phyloP scores from a whole-genome alignment of 2,113 vertebrate species.

The Pomatorhinus ruficollis region DNA sequence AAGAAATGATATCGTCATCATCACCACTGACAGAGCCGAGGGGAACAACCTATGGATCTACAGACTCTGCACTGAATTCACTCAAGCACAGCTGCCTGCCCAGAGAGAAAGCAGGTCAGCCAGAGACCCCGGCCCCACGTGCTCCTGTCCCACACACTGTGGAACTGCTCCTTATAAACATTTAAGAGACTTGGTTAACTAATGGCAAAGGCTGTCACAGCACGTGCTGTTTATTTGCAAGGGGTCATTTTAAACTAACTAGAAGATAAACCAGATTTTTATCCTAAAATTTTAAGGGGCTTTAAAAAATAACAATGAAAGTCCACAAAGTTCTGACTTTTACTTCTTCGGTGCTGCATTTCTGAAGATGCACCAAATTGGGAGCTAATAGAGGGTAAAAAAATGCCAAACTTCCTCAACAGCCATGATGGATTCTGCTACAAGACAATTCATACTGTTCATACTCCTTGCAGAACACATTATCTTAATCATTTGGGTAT shows the following conservation, averaged over 20 bases:
- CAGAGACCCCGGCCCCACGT: fast-evolving
- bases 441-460: neutral
- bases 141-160: fast-evolving
- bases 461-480: neutral
- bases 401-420: neutral
- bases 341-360: neutral
- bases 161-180: neutral
- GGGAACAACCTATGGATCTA: neutral
- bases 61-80: neutral
- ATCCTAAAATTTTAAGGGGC: neutral
- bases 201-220: neutral
- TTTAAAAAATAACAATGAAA: neutral
- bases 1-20: slow-evolving; percentile 14
- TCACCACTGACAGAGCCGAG: neutral
- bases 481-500: neutral
- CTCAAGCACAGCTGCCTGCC: neutral
- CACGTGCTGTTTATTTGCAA: neutral
- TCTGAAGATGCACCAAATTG: fast-evolving
- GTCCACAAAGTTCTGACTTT: neutral
- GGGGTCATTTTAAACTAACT: neutral
- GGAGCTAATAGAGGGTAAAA: neutral
- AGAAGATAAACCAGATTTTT: neutral
- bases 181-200: too few species aligned
- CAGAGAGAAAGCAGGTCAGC: fast-evolving
- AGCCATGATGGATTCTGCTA: neutral